Evolutionary conservation across 2,113 vertebrate genomes (phyloP).

Genomic region (Aramus guarauna): DNA sequence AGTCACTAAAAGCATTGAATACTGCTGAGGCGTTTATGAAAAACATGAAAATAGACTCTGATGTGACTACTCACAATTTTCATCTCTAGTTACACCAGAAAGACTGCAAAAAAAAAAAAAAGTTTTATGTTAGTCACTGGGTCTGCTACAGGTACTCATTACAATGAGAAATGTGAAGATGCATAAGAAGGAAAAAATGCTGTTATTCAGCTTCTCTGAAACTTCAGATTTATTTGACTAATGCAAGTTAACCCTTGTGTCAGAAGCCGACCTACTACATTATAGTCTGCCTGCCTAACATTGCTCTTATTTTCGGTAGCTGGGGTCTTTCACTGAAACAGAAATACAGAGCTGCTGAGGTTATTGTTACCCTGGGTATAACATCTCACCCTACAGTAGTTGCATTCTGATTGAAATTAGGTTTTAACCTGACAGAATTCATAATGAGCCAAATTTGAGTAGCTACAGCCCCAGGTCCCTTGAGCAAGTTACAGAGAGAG

Average conservation of each 20-base stretch:
- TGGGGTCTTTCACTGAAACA: neutral
- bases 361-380: neutral
- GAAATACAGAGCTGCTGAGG: neutral
- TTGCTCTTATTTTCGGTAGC: neutral
- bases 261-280: neutral
- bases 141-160: neutral
- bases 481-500: neutral
- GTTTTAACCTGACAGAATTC: neutral
- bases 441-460: neutral
- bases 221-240: neutral
- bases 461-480: neutral
- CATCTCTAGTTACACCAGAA: neutral
- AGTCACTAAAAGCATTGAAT: neutral
- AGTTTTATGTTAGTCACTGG: neutral
- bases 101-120: neutral
- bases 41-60: neutral
- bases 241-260: neutral
- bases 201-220: neutral
- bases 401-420: neutral
- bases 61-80: neutral
- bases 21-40: neutral
- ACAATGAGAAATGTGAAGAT: neutral
- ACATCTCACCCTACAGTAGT: neutral
- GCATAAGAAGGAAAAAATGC: neutral
- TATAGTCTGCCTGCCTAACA: neutral